These are phyloP conservation scores for Liasis olivaceus DNA, from an alignment of 2,797 vertebrate genomes.

Conservation along the genomic window DNA sequence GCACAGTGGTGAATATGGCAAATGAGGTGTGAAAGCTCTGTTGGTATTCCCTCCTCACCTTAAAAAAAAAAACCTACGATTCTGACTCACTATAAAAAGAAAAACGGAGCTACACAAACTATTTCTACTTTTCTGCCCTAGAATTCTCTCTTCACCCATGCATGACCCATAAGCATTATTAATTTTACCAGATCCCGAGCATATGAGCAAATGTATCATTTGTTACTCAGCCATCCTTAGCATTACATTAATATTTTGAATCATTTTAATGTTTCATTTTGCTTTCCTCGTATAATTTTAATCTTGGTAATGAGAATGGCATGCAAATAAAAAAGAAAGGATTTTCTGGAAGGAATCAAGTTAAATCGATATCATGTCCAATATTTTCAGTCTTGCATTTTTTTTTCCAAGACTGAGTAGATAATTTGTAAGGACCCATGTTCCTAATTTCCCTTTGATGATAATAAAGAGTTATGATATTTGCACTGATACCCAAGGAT, in stretches of 20 bases:
- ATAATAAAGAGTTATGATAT: conserved; percentile 8
- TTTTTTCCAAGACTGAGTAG: conserved; percentile 10
- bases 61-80: conserved; percentile 48
- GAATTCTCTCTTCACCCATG: conserved; percentile 69
- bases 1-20: conserved; percentile 74
- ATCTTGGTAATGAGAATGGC: conserved; percentile 57
- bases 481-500: neutral
- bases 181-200: conserved; percentile 76
- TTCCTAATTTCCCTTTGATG: conserved; percentile 25
- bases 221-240: conserved; percentile 81
- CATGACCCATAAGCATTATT: conserved; percentile 77
- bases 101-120: conserved; percentile 74
- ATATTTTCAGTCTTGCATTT: conserved; percentile 6
- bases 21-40: conserved; percentile 80
- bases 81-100: conserved; percentile 62
- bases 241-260: conserved; percentile 84
- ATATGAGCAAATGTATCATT: conserved; percentile 78
- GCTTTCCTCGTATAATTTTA: conserved; percentile 60
- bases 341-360: conserved; percentile 42
- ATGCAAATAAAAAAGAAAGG: conserved; percentile 25
- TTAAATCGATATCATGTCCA: conserved; percentile 22
- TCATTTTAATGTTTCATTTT: conserved; percentile 74
- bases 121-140: conserved; percentile 65
- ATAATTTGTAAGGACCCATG: conserved; percentile 12
- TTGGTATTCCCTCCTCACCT: conserved; percentile 58